Evolutionary conservation across 2,797 vertebrate genomes (phyloP).

Genomic region (Sardinella longiceps): DNA sequence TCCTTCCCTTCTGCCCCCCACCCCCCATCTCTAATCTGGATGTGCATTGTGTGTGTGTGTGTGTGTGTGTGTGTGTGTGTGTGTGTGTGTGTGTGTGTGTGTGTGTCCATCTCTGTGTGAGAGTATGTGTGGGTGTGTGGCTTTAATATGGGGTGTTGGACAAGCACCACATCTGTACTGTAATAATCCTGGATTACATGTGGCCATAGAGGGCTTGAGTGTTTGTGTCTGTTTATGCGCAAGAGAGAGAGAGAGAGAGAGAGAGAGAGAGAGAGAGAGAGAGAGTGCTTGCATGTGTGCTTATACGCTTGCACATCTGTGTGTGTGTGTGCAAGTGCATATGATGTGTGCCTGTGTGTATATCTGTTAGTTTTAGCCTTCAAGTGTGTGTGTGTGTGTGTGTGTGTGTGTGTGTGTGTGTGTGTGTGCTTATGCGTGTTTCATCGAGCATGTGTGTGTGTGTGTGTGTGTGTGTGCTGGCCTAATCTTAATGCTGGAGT

Average conservation of each 20-base stretch:
- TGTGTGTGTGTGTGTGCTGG: neutral
- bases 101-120: neutral
- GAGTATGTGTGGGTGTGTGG: neutral
- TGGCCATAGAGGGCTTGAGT: slow-evolving; percentile 22
- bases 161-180: slow-evolving; percentile 45
- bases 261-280: slow-evolving; percentile 26
- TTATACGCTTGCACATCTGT: slow-evolving; percentile 3
- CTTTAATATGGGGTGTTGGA: slow-evolving; percentile 49
- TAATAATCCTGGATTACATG: slow-evolving; percentile 74
- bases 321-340: neutral
- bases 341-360: neutral
- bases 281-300: slow-evolving; percentile 26
- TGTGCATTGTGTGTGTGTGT: slow-evolving; percentile 33
- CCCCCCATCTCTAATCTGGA: slow-evolving; percentile 20
- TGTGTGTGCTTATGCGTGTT: slow-evolving; percentile 12
- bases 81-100: neutral
- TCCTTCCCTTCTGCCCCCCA: slow-evolving; percentile 35
- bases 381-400: neutral
- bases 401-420: slow-evolving; percentile 27
- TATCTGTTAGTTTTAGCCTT: too few relatives aligned
- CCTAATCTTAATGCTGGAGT: slow-evolving; percentile 35
- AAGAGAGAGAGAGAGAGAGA: slow-evolving; percentile 27
- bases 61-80: neutral
- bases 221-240: neutral
- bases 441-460: neutral